Conservation (phyloP, 2,797 vertebrate species). For the Lateolabrax maculatus region DNA sequence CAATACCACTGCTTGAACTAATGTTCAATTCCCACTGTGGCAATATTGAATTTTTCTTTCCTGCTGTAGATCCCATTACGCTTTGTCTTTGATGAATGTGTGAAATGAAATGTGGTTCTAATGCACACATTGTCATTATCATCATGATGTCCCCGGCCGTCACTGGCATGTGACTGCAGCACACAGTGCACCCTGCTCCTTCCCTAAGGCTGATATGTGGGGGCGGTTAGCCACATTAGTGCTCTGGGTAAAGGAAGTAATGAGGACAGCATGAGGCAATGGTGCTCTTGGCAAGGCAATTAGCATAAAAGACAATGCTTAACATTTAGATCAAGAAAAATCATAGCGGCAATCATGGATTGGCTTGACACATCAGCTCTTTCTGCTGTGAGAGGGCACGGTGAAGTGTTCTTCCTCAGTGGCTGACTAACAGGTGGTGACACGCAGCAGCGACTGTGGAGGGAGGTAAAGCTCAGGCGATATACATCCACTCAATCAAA, state of each 20-base stretch:
- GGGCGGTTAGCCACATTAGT: conserved; percentile 51
- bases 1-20: conserved; percentile 2
- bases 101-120: conserved; percentile 15
- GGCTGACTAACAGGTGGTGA: conserved; percentile 56
- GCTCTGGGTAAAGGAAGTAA: conserved; percentile 47
- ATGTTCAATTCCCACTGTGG: neutral
- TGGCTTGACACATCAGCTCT: conserved; percentile 21
- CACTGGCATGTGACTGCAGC: conserved; percentile 6
- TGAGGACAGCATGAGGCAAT: conserved; percentile 51
- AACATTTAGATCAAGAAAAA: conserved; percentile 46
- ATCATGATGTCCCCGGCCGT: conserved; percentile 14
- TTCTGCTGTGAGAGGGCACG: conserved; percentile 29
- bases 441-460: conserved; percentile 19
- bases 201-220: conserved; percentile 27
- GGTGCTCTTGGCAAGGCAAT: conserved; percentile 27
- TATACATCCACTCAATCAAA: conserved; percentile 42
- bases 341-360: conserved; percentile 17
- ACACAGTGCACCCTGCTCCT: conserved; percentile 7
- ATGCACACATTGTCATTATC: conserved; percentile 23
- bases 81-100: conserved; percentile 1
- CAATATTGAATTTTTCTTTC: neutral
- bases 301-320: conserved; percentile 32
- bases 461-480: conserved; percentile 23
- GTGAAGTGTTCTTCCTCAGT: conserved; percentile 26
- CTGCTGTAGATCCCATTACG: neutral